Conservation (phyloP, 2,888 invertebrate species). For the Drosophila pseudotakahashii region DNA sequence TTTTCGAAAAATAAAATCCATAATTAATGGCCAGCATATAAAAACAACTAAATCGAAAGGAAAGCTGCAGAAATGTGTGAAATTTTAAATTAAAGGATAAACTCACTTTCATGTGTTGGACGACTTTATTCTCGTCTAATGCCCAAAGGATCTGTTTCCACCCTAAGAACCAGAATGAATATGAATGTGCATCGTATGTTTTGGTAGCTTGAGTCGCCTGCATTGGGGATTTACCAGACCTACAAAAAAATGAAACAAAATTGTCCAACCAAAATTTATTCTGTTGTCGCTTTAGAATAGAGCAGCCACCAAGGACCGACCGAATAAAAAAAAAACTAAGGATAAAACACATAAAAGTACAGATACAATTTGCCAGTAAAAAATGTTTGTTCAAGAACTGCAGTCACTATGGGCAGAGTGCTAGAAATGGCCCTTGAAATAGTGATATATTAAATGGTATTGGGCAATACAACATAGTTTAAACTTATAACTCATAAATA, state of each 20-base stretch:
- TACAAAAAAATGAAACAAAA: conserved; percentile 35
- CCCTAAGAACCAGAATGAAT: conserved; percentile 41
- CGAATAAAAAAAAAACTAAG: conserved; percentile 34
- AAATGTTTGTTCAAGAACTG: conserved; percentile 28
- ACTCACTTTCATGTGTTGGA: conserved; percentile 19
- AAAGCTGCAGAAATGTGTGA: conserved; percentile 24
- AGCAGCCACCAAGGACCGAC: conserved; percentile 47
- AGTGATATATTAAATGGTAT: too few species aligned
- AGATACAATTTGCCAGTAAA: conserved; percentile 43
- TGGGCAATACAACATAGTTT: too few species aligned
- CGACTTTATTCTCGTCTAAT: conserved; percentile 23
- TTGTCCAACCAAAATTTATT: conserved; percentile 52
- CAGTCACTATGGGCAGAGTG: conserved; percentile 29
- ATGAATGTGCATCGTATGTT: conserved; percentile 47
- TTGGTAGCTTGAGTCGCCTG: conserved; percentile 44
- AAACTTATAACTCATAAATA: too few species aligned
- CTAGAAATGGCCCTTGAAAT: not conserved
- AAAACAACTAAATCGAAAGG: conserved; percentile 26
- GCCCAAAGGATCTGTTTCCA: conserved; percentile 47
- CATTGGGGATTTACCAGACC: conserved; percentile 43
- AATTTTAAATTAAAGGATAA: conserved; percentile 25
- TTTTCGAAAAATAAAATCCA: conserved; percentile 26
- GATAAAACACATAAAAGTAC: conserved; percentile 42
- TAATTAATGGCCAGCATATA: conserved; percentile 31
- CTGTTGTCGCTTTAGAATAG: conserved; percentile 53